phyloP scores from a whole-genome alignment of 2,113 vertebrate species.

The Sylvia atricapilla region DNA sequence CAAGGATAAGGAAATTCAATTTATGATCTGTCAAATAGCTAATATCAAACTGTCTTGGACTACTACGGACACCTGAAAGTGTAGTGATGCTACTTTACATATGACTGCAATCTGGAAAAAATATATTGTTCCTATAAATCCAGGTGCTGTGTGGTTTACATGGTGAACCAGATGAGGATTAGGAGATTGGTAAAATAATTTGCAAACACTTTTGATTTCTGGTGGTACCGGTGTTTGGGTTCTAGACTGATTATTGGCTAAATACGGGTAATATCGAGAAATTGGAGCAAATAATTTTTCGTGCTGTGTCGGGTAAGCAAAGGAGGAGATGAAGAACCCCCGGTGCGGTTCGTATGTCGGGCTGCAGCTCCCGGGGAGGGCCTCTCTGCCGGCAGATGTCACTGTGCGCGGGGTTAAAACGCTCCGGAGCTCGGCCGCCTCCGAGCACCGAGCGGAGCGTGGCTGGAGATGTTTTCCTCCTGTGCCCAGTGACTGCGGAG shows the following conservation, averaged over 20 bases:
- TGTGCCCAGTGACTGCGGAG: neutral
- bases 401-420: neutral
- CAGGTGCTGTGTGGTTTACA: neutral
- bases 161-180: neutral
- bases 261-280: neutral
- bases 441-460: neutral
- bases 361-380: neutral
- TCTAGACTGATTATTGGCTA: neutral
- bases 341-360: neutral
- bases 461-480: neutral
- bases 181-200: neutral
- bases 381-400: constrained; percentile 63
- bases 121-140: neutral
- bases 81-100: neutral
- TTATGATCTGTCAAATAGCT: neutral
- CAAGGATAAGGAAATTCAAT: neutral
- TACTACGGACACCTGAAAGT: neutral
- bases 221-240: neutral
- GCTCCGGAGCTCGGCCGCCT: neutral
- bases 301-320: accelerated
- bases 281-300: neutral
- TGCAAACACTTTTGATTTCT: neutral
- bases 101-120: neutral
- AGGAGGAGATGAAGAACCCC: neutral
- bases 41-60: neutral